phyloP scores from a whole-genome alignment of 2,113 vertebrate genomes.

The Axis porcinus region DNA sequence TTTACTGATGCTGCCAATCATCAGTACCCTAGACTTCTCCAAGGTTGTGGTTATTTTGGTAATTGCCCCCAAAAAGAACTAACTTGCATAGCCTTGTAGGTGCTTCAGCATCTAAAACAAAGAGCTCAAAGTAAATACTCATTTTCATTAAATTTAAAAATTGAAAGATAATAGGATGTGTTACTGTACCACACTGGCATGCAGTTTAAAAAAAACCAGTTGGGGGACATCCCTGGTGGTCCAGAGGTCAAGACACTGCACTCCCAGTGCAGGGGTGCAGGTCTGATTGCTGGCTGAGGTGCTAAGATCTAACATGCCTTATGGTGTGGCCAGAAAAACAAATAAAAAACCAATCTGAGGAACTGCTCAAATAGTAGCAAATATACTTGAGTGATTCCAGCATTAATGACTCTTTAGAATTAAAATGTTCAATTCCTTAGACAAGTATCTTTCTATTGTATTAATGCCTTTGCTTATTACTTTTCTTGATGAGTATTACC shows the following conservation, averaged over 20 bases:
- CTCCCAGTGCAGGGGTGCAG: background rate
- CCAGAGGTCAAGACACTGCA: background rate
- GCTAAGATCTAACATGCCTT: background rate
- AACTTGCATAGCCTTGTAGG: background rate
- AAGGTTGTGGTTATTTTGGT: background rate
- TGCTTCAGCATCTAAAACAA: background rate
- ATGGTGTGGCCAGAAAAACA: background rate
- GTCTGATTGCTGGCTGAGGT: background rate
- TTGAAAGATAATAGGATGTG: background rate
- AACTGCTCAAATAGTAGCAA: background rate
- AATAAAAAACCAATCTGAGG: background rate
- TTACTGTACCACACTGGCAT: background rate
- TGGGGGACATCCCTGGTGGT: background rate
- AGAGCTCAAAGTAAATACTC: background rate
- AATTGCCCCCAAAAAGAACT: background rate
- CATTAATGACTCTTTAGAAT: background rate
- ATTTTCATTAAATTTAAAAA: background rate
- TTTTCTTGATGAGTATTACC: background rate
- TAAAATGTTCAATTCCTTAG: constrained; percentile 15
- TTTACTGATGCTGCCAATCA: background rate
- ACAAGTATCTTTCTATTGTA: background rate
- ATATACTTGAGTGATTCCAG: background rate
- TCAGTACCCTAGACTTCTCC: background rate
- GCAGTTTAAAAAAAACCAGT: background rate
- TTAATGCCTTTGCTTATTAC: background rate